Conservation (phyloP, 2,113 vertebrate species). For the Gambusia holbrooki region DNA sequence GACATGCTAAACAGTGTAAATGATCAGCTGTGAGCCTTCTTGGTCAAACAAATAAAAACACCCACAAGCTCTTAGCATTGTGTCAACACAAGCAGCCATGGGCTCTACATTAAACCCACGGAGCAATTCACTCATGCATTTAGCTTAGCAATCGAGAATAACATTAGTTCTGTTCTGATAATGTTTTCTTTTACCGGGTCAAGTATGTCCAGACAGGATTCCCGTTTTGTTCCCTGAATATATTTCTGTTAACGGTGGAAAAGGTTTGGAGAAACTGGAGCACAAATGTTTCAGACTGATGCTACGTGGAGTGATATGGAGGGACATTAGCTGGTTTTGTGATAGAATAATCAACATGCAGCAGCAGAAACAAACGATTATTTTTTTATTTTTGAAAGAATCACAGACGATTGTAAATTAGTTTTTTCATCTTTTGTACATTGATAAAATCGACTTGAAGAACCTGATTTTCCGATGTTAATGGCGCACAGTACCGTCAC, state of each 20-base stretch:
- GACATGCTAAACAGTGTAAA: conserved; percentile 75
- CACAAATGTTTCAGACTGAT: not conserved
- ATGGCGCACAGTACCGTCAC: too few species aligned
- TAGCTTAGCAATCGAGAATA: conserved; percentile 8
- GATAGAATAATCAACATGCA: too few species aligned
- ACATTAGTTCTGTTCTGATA: not conserved
- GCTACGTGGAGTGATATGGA: not conserved
- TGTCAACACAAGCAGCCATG: conserved; percentile 40
- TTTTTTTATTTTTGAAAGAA: not conserved
- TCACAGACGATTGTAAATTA: not conserved
- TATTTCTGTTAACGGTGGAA: not conserved
- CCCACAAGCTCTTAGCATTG: conserved; percentile 60
- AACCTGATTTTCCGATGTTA: not conserved
- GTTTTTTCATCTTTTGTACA: not conserved
- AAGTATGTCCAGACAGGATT: conserved; percentile 3
- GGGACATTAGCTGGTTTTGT: not conserved
- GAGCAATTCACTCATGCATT: conserved; percentile 16
- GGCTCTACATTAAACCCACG: not conserved
- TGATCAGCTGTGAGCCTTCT: conserved; percentile 57
- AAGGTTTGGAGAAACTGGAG: not conserved
- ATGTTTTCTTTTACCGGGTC: not conserved
- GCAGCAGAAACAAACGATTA: not conserved
- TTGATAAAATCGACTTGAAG: not conserved
- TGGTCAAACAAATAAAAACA: conserved; percentile 69
- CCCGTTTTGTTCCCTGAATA: not conserved